phyloP scores from a whole-genome alignment of 2,797 vertebrate species.

The Chrysocyon brachyurus region DNA sequence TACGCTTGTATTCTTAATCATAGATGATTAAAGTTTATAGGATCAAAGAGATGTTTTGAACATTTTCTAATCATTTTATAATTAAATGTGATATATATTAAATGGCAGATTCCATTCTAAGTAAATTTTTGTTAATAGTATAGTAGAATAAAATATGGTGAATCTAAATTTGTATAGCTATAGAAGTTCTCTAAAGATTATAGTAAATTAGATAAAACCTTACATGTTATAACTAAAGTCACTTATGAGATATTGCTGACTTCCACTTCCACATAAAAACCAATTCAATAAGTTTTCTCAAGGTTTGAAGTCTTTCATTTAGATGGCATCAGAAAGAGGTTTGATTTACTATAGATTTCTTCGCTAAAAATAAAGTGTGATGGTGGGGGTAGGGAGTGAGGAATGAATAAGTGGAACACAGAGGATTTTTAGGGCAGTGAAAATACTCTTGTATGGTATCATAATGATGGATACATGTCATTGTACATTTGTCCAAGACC shows the following conservation, averaged over 20 bases:
- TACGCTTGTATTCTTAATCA: conserved; percentile 37
- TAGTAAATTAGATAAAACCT: not conserved
- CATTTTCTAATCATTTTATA: conserved; percentile 39
- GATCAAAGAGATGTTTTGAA: conserved; percentile 42
- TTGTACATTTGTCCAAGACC: not conserved
- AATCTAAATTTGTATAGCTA: conserved; percentile 5
- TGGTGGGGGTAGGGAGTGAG: not conserved
- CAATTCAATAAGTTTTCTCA: not conserved
- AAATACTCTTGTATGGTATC: not conserved
- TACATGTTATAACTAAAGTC: conserved; percentile 37
- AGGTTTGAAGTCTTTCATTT: not conserved
- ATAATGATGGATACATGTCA: not conserved
- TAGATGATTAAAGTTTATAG: not conserved
- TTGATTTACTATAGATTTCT: not conserved
- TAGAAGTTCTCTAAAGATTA: conserved; percentile 1
- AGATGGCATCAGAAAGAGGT: not conserved
- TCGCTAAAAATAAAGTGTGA: not conserved
- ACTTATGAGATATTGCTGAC: not conserved
- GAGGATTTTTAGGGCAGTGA: not conserved
- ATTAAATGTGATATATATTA: conserved; percentile 39
- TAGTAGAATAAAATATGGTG: not conserved
- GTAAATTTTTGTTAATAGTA: not conserved
- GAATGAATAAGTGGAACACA: not conserved
- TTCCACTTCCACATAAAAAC: conserved; percentile 29
- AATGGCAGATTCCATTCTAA: conserved; percentile 29